Base-by-base conservation (phyloP, 2,888 invertebrate genomes). In the Epirrita christyi region DNA sequence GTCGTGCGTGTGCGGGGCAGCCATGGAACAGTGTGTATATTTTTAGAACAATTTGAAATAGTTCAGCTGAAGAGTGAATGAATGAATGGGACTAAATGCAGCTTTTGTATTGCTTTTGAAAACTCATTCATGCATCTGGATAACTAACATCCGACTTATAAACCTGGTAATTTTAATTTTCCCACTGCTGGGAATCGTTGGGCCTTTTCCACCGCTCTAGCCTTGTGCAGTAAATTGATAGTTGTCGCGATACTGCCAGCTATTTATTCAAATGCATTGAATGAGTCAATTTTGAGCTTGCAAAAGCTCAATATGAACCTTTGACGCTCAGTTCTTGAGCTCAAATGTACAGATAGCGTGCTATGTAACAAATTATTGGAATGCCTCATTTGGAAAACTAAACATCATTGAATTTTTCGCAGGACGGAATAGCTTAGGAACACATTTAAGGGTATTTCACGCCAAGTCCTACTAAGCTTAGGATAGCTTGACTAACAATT, bases 311-410 rank as follows among this genome's bases (percentile, higher is more conserved):
- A 14, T 13, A 6, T 5, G 7, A 27, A 37, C 1, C 37, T 13
- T 29, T 2, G 21, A 21, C 37, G 13, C 13, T 27, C 13, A 38
- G 55, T 66, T 59, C 59, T 61, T 66, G 64, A 64, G 72, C 68
- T 75, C 70, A 71, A 69, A 61, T 73, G 71, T 75, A 75, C 71
- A 72, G 76, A 53, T 48, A 27, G 63, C 65, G 61, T 11, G 63
- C 59, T 61, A 55, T 67, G 34, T 14, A 61, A 38, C 8, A 49
- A 38, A 53, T 60, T 56, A n/a, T 11, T 54, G 21, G 45, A 60
- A 66, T 61, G 46, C 62, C 61, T 64, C 60, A 51, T 67, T 59
- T 52, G 38, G 8, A 38, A 38, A 13, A n/a, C 29, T 21, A 3
- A 21, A 3, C 21, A n/a, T n/a, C n/a, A n/a, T 21, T 3, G 2